Percentiles rank a stretch among this genome's conserved stretches.
These are phyloP conservation scores for Lasioglossum pauxillum DNA, from an alignment of 2,888 invertebrate species.

Conservation along the genomic window DNA sequence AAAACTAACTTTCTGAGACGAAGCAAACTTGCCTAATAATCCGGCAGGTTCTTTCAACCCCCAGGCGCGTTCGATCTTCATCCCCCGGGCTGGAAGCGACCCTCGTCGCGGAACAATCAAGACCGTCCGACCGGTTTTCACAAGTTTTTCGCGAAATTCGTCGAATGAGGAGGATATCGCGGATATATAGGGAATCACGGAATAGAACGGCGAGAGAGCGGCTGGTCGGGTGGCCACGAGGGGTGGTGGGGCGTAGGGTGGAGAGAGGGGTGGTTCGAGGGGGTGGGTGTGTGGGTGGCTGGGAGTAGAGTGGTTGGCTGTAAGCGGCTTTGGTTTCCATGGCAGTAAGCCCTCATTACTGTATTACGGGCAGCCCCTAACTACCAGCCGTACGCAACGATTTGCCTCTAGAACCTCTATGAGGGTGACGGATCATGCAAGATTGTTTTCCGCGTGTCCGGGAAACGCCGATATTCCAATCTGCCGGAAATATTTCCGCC, in stretches of 20 bases:
- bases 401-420: conserved; percentile 76
- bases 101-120: conserved; percentile 1
- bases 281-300: conserved; percentile 63
- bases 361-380: conserved; percentile 84
- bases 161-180: conserved; percentile 76
- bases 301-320: conserved; percentile 82
- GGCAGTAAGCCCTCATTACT: conserved; percentile 85
- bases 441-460: conserved; percentile 69
- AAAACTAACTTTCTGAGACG: not conserved
- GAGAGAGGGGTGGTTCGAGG: conserved; percentile 31
- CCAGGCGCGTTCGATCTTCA: not conserved
- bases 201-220: conserved; percentile 50
- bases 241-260: not conserved
- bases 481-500: conserved; percentile 43
- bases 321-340: conserved; percentile 85
- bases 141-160: conserved; percentile 66
- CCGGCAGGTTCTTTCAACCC: not conserved
- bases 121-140: conserved; percentile 47
- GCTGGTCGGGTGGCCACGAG: conserved; percentile 45
- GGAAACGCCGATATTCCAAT: conserved; percentile 58
- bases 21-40: not conserved
- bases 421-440: conserved; percentile 70
- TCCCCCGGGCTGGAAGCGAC: not conserved
- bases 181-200: conserved; percentile 73
- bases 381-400: conserved; percentile 81